phyloP scores from a whole-genome alignment of 2,888 invertebrate species.

The Thera britannica region DNA sequence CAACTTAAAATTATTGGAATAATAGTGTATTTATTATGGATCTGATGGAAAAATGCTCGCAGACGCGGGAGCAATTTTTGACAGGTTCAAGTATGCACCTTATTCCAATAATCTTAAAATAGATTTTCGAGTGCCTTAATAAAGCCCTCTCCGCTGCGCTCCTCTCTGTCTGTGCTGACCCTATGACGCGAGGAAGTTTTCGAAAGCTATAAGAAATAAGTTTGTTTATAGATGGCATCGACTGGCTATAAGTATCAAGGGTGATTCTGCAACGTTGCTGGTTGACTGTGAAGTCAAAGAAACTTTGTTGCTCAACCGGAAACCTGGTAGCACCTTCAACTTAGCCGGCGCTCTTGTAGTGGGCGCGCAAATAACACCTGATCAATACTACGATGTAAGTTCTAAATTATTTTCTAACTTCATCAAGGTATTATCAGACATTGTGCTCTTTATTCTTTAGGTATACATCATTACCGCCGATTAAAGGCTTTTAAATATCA shows the following conservation, averaged over 20 bases:
- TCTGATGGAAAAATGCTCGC: too few relatives aligned
- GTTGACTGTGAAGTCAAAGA: constrained; percentile 88
- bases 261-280: constrained; percentile 90
- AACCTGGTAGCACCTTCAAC: constrained; percentile 86
- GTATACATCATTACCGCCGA: not conserved
- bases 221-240: constrained; percentile 90
- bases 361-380: constrained; percentile 90
- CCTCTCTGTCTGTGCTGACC: too few relatives aligned
- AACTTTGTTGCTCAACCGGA: constrained; percentile 86
- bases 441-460: not conserved
- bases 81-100: too few relatives aligned
- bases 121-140: too few relatives aligned
- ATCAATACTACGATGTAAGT: constrained; percentile 86
- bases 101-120: too few relatives aligned
- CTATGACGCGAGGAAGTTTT: too few relatives aligned
- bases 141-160: too few relatives aligned
- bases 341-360: constrained; percentile 90
- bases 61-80: too few relatives aligned
- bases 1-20: too few relatives aligned
- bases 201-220: not conserved
- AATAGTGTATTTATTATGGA: too few relatives aligned
- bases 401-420: not conserved
- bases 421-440: not conserved
- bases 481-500: not conserved
- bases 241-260: constrained; percentile 92